Evolutionary conservation across 2,888 invertebrate species (phyloP).

Genomic region (Taphrorychus bicolor): DNA sequence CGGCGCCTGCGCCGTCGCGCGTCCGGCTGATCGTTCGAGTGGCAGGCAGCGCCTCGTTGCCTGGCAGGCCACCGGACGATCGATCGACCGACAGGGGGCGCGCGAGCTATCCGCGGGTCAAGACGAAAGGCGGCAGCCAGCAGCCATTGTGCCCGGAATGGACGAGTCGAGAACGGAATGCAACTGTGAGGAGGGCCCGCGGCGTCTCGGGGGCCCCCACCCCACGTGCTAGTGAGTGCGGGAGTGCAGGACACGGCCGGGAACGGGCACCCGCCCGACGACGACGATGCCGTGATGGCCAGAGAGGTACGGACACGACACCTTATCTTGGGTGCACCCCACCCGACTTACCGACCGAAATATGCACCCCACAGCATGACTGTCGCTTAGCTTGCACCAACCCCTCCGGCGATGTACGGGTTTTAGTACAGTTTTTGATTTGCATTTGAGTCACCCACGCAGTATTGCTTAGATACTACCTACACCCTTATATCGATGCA

Average conservation of each 20-base stretch:
- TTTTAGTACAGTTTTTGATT: background rate
- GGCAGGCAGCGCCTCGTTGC: conserved; percentile 8
- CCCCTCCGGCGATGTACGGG: background rate
- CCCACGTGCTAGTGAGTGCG: conserved; percentile 40
- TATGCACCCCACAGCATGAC: conserved; percentile 8
- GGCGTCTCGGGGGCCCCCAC: conserved; percentile 40
- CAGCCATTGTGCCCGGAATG: conserved; percentile 41
- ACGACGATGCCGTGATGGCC: conserved; percentile 76
- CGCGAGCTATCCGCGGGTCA: conserved; percentile 42
- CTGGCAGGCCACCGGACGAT: conserved; percentile 41
- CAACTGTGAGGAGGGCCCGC: conserved; percentile 38
- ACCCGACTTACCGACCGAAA: conserved; percentile 21
- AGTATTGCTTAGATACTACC: background rate
- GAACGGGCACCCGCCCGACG: conserved; percentile 62
- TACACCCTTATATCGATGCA: background rate
- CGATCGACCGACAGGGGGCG: conserved; percentile 56
- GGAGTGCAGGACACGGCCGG: conserved; percentile 47
- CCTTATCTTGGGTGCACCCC: conserved; percentile 14
- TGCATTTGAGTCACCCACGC: background rate
- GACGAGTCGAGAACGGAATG: conserved; percentile 39
- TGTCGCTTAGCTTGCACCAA: background rate
- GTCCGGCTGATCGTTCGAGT: background rate
- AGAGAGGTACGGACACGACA: conserved; percentile 65
- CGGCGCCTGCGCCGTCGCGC: background rate
- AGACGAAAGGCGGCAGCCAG: conserved; percentile 28